Conservation (phyloP, 2,797 vertebrate species). For the Hirundo rustica region DNA sequence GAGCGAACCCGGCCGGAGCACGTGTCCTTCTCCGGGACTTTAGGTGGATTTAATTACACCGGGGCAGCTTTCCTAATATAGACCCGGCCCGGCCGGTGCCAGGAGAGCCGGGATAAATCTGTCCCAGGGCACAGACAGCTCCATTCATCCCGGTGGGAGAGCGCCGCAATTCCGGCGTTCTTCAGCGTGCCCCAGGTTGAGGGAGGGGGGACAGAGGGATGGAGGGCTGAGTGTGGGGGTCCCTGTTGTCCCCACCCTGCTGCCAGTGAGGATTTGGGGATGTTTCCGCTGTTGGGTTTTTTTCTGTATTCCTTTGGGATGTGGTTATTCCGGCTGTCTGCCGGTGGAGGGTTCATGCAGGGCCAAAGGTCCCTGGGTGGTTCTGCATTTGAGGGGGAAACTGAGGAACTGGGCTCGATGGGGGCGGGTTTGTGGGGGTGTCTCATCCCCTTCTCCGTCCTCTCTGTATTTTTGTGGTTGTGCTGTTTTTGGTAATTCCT, state of each 20-base stretch:
- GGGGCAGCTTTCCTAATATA: conserved; percentile 65
- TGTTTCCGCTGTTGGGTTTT: neutral
- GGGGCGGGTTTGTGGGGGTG: neutral
- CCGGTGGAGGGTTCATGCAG: rapidly evolving
- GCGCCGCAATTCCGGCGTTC: rapidly evolving
- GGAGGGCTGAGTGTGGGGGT: neutral
- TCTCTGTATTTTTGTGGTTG: neutral
- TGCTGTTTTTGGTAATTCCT: neutral
- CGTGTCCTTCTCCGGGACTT: conserved; percentile 23
- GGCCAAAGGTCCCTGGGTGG: neutral
- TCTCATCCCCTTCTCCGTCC: rapidly evolving
- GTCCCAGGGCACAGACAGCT: conserved; percentile 2
- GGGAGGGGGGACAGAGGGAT: neutral
- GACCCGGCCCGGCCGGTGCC: neutral
- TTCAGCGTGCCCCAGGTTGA: rapidly evolving
- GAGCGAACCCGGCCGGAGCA: neutral
- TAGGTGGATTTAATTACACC: conserved; percentile 61
- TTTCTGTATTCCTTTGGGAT: neutral
- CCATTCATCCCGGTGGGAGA: neutral
- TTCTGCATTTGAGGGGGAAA: neutral
- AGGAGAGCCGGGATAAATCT: conserved; percentile 42
- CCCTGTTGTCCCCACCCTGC: neutral
- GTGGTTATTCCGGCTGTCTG: neutral
- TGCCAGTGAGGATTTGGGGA: neutral
- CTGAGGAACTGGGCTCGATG: neutral